These are phyloP conservation scores for Yasuhikotakia modesta DNA, from an alignment of 2,797 vertebrate species.

Conservation along the genomic window DNA sequence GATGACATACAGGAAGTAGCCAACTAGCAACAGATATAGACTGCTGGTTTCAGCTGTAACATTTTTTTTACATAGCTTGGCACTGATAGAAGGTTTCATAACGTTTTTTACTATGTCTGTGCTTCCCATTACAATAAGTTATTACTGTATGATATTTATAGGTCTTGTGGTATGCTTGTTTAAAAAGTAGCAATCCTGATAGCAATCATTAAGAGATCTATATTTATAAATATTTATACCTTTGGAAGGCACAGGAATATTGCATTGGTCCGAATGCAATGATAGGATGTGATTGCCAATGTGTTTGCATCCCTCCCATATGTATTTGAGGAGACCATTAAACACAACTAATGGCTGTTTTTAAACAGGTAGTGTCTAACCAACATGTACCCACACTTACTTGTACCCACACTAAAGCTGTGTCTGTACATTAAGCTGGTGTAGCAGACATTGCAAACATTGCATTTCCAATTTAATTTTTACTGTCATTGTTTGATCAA, in stretches of 20 bases:
- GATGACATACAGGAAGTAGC: neutral
- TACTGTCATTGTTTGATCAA: neutral
- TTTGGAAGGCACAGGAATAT: too few species aligned
- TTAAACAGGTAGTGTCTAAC: neutral
- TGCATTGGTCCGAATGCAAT: too few species aligned
- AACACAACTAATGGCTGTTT: neutral
- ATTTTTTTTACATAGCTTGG: neutral
- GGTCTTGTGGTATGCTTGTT: too few species aligned
- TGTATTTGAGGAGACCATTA: too few species aligned
- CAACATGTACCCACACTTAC: neutral
- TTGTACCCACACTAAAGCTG: too few species aligned
- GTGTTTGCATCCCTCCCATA: too few species aligned
- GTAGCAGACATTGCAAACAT: neutral
- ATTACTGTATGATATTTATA: too few species aligned
- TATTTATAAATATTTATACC: too few species aligned
- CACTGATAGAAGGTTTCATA: neutral
- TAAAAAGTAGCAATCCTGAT: too few species aligned
- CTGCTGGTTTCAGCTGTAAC: conserved; percentile 6
- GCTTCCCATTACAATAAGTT: neutral
- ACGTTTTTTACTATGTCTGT: neutral
- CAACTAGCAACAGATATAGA: conserved; percentile 25
- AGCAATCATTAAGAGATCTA: too few species aligned
- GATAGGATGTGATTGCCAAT: too few species aligned
- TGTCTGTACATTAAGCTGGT: neutral
- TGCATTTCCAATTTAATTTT: neutral